Percentiles rank a stretch among this genome's conserved stretches.
Conservation (phyloP, 2,888 invertebrate genomes). For the Elegia similella region DNA sequence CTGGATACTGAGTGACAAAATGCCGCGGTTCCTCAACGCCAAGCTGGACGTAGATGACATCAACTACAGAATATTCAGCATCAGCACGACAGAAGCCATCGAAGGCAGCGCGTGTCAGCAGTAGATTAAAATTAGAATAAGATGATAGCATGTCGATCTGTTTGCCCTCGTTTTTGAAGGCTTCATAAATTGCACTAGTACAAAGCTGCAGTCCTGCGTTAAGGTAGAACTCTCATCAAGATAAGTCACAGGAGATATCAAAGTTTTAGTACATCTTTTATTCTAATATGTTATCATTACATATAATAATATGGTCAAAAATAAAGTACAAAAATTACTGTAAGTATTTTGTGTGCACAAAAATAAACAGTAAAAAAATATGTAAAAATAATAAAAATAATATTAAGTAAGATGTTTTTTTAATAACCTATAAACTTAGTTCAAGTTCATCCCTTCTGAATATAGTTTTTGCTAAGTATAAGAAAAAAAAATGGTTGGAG, state of each 20-base stretch:
- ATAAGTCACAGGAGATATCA: not conserved
- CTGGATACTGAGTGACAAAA: conserved; percentile 89
- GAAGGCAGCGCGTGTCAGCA: conserved; percentile 79
- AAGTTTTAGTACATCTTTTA: too few species aligned
- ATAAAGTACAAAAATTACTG: too few species aligned
- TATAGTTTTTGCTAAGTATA: too few species aligned
- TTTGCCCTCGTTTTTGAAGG: conserved; percentile 8
- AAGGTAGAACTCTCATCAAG: not conserved
- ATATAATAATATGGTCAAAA: too few species aligned
- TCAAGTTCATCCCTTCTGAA: not conserved
- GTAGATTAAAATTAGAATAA: conserved; percentile 6
- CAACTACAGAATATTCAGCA: conserved; percentile 85
- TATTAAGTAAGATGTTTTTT: not conserved
- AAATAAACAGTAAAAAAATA: not conserved
- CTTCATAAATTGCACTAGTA: not conserved
- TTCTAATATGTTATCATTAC: too few species aligned
- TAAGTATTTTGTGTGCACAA: not conserved
- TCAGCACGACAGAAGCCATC: conserved; percentile 77
- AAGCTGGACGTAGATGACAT: conserved; percentile 84
- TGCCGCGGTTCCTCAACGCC: conserved; percentile 87
- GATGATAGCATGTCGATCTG: not conserved
- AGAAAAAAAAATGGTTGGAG: too few species aligned
- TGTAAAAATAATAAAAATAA: not conserved
- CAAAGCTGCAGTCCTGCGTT: not conserved
- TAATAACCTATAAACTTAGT: not conserved